phyloP scores from a whole-genome alignment of 1,140 invertebrate genomes.

The Pteromalus puparum region DNA sequence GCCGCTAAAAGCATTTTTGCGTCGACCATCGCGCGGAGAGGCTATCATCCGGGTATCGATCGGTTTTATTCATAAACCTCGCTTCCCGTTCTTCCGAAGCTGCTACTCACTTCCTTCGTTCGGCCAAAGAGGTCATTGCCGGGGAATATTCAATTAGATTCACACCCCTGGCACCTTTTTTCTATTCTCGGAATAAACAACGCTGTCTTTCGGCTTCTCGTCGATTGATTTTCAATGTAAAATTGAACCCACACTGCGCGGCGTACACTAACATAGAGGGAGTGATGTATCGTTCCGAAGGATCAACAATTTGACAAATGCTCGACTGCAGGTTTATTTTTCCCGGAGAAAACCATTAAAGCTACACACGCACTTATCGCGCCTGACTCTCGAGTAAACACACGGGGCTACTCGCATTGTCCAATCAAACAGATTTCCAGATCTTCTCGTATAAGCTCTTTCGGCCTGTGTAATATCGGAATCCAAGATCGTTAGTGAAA shows the following conservation, averaged over 20 bases:
- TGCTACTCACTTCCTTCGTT: background rate
- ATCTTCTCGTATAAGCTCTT: background rate
- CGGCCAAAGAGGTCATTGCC: background rate
- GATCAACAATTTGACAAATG: background rate
- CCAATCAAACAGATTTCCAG: background rate
- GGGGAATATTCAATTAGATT: slow-evolving; percentile 1
- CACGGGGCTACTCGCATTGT: background rate
- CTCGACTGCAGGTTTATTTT: background rate
- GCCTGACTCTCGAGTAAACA: background rate
- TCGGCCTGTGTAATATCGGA: background rate
- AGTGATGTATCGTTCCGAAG: background rate
- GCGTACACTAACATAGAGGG: too few relatives aligned
- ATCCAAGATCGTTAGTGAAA: slow-evolving; percentile 11
- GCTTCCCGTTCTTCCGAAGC: slow-evolving; percentile 51
- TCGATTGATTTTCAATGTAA: background rate
- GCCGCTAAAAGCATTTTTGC: slow-evolving; percentile 74
- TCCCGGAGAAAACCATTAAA: background rate
- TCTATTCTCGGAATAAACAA: background rate
- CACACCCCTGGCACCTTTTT: background rate
- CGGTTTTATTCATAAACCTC: slow-evolving; percentile 66
- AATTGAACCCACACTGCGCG: background rate
- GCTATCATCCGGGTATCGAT: slow-evolving; percentile 70
- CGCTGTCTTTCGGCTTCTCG: background rate
- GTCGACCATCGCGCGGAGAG: slow-evolving; percentile 67
- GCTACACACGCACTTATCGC: background rate